phyloP scores from a whole-genome alignment of 2,888 invertebrate species.

The Drosophila borborema region DNA sequence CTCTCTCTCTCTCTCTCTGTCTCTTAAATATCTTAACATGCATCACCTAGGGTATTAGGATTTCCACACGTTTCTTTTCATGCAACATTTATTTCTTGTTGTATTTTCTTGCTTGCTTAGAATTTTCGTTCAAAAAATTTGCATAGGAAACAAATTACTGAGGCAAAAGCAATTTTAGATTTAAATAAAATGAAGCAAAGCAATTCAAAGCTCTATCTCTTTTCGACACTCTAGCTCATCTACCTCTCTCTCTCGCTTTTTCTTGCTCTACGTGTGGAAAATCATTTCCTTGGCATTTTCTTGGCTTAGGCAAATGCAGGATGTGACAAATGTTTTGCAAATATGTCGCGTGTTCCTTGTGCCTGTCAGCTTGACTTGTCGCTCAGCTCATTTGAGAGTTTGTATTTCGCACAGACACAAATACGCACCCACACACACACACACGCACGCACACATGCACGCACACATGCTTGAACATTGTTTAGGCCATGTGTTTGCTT shows the following conservation, averaged over 20 bases:
- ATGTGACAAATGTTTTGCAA: conserved; percentile 75
- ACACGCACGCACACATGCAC: conserved; percentile 21
- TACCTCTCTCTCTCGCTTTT: not conserved
- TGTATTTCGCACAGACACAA: conserved; percentile 23
- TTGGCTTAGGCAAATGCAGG: conserved; percentile 43
- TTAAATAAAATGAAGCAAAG: conserved; percentile 59
- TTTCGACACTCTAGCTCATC: not conserved
- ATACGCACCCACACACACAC: conserved; percentile 23
- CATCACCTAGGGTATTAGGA: not conserved
- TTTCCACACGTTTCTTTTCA: not conserved
- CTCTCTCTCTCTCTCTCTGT: too few relatives aligned
- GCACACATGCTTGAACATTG: conserved; percentile 34
- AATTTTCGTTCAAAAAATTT: conserved; percentile 48
- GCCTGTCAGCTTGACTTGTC: conserved; percentile 29
- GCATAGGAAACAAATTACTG: conserved; percentile 71
- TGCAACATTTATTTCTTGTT: conserved; percentile 16
- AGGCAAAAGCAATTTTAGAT: conserved; percentile 68
- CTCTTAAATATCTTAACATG: not conserved
- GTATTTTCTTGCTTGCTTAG: conserved; percentile 4
- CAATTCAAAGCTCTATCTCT: conserved; percentile 8
- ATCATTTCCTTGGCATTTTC: conserved; percentile 64
- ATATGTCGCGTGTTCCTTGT: conserved; percentile 57
- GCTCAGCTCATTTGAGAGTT: conserved; percentile 23
- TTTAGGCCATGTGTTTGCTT: conserved; percentile 64
- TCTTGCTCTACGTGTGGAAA: conserved; percentile 19